Base-by-base conservation (phyloP, 2,797 vertebrate genomes). In the Octomys mimax region DNA sequence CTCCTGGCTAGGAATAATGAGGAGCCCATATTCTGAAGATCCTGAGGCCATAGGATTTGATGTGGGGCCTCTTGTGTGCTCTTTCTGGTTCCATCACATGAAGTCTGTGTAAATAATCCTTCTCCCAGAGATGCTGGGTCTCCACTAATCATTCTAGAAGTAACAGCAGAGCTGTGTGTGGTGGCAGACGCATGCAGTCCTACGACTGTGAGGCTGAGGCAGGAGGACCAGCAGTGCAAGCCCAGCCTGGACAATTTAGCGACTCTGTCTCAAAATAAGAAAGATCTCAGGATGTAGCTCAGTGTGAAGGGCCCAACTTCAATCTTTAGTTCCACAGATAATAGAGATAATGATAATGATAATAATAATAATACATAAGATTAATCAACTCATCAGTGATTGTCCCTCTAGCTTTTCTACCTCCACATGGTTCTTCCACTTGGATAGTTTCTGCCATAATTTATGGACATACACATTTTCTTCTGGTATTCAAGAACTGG, bases 401-500 rank as follows among this genome's bases (percentile, higher is more conserved):
- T 92, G 52, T 92, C 61, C 39, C 70, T 89, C 81, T 28, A 52
- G 8, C 26, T 81, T 59, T 54, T 85, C 79, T 81, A 59, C 33
- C 33, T 36, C 28, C 5, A 16, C 36, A 46, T 14, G 28, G 5
- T 68, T 46, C 54, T 89, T 21, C 54, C 36, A 11, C 57, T 46
- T 26, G 24, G 7, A 19, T 52, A 31, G 46, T 66, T 89, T 87
- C 59, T 64, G 0, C 26, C 54, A 21, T 73, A 9, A 78, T 11
- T 82, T 49, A 0, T 22, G 24, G 28, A 46, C 49, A 33, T 5
- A 28, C 9, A 26, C 57, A 31, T 88, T 88, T 91, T 91, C 70
- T 88, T 91, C 33, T 87, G 54, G 16, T 75, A n/a, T 92, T 70
- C 21, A 66, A 83, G 52, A 95, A 49, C n/a, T 78, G 14, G 21